These are phyloP conservation scores for Erebia aethiops DNA, from an alignment of 2,888 invertebrate species.

Conservation along the genomic window DNA sequence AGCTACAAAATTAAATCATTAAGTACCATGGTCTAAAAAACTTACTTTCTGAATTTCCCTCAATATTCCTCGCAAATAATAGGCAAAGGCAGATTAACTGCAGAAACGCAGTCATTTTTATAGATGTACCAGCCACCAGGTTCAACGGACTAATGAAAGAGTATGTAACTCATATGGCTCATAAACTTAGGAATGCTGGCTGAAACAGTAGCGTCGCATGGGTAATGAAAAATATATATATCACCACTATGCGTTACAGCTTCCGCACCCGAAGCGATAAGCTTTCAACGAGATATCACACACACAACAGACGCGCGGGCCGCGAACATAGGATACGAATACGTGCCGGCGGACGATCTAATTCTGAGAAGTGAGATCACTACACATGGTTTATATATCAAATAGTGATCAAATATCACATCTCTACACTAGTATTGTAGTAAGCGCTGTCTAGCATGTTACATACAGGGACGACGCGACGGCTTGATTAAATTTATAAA, in stretches of 20 bases:
- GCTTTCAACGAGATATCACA: constrained; percentile 29
- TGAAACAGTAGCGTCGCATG: constrained; percentile 52
- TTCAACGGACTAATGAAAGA: constrained; percentile 56
- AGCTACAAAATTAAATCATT: not conserved
- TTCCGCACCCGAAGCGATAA: constrained; percentile 65
- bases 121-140: constrained; percentile 52
- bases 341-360: too few relatives aligned
- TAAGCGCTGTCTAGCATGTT: too few relatives aligned
- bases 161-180: constrained; percentile 46
- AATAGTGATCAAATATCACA: too few relatives aligned
- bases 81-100: constrained; percentile 48
- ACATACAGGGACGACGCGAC: too few relatives aligned
- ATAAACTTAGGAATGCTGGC: constrained; percentile 53
- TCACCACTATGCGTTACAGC: constrained; percentile 51
- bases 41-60: constrained; percentile 50
- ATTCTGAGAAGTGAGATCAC: too few relatives aligned
- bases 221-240: constrained; percentile 44
- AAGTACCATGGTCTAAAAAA: constrained; percentile 3
- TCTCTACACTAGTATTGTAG: too few relatives aligned
- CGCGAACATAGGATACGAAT: too few relatives aligned
- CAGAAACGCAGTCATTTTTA: constrained; percentile 49
- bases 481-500: too few relatives aligned
- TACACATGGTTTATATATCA: too few relatives aligned
- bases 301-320: too few relatives aligned
- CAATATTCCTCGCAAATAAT: constrained; percentile 43